These are phyloP conservation scores for Odontomachus brunneus DNA, from an alignment of 1,140 invertebrate genomes.

Conservation along the genomic window DNA sequence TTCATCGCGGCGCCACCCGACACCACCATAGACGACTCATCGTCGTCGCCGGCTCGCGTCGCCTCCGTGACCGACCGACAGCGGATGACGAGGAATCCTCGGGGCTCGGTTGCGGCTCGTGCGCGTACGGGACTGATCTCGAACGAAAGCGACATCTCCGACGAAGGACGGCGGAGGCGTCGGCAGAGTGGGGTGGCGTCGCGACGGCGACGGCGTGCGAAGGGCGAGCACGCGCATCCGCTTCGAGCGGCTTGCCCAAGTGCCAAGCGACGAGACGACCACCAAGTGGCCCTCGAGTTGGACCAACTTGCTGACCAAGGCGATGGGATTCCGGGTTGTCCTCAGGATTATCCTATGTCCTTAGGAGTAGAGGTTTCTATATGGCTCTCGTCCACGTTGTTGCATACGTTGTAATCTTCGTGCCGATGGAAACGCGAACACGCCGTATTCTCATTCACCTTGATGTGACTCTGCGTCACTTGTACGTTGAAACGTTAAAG, in stretches of 20 bases:
- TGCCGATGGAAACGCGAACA: too few species aligned
- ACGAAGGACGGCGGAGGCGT: conserved; percentile 12
- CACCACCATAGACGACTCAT: conserved; percentile 45
- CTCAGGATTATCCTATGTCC: background rate
- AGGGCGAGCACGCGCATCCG: conserved; percentile 25
- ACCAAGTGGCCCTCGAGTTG: conserved; percentile 23
- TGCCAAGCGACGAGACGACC: background rate
- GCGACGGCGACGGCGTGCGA: conserved; percentile 5
- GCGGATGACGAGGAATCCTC: background rate
- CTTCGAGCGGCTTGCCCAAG: background rate
- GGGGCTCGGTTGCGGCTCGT: conserved; percentile 54
- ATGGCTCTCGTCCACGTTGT: too few species aligned
- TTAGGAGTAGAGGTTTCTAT: too few species aligned
- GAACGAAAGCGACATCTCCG: conserved; percentile 56
- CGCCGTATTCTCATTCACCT: too few species aligned
- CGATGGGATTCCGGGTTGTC: conserved; percentile 18
- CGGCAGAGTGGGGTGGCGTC: conserved; percentile 18
- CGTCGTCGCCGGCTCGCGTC: conserved; percentile 58
- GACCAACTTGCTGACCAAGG: conserved; percentile 23
- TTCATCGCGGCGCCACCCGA: conserved; percentile 56
- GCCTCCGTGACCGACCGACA: conserved; percentile 43
- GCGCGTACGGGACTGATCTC: conserved; percentile 71
- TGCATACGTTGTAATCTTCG: too few species aligned
- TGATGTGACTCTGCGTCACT: background rate
- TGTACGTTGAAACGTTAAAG: conserved; percentile 22